Base-by-base conservation (phyloP, 2,113 vertebrate genomes). In the Trematomus loennbergii region DNA sequence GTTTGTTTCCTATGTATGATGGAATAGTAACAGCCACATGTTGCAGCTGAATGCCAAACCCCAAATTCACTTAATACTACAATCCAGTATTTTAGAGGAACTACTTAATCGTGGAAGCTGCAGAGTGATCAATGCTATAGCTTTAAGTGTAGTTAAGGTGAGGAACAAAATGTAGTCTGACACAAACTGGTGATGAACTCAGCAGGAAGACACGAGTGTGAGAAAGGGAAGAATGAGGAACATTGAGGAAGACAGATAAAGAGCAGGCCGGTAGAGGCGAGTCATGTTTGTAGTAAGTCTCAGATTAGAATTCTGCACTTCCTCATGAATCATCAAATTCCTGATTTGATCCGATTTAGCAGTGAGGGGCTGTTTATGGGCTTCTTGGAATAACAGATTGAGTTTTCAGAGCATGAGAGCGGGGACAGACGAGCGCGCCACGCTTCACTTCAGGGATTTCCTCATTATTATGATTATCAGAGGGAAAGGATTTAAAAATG, bases 331-430 rank as follows among this genome's bases (percentile, higher is more conserved):
- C 12, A 76, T 71, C 53, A 60, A 79, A 81, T 58, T 75, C 48
- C 64, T 22, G 50, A 71, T 75, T 50, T 79, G 58, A 85, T 82
- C 75, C 13, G 68, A 85, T 86, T 87, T 63, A 33, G 58, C 67
- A 20, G 15, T 52, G 1, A 43, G 65, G 11, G 20, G 63, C 53
- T 75, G 79, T 82, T 82, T 84, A 78, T 81, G 70, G 57, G 60
- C 48, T 82, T 86, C 73, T 82, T 82, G 65, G 69, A 82, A 82
- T 66, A 49, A 75, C 67, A 86, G 83, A 84, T 88, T 84, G 45
- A 73, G 87, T 62, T 69, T 82, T 59, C 79, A 25, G 29, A 78
- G 54, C 68, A 83, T 77, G 76, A 66, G 70, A 72, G 52, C 29
- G 2, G 64, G 63, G 50, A 48, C 69, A 73, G 83, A 66, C 64